A percentile compares a stretch with the other conserved stretches of the same genome.
These are phyloP conservation scores for Nycticorax nycticorax DNA, from an alignment of 2,113 vertebrate species.

Conservation along the genomic window DNA sequence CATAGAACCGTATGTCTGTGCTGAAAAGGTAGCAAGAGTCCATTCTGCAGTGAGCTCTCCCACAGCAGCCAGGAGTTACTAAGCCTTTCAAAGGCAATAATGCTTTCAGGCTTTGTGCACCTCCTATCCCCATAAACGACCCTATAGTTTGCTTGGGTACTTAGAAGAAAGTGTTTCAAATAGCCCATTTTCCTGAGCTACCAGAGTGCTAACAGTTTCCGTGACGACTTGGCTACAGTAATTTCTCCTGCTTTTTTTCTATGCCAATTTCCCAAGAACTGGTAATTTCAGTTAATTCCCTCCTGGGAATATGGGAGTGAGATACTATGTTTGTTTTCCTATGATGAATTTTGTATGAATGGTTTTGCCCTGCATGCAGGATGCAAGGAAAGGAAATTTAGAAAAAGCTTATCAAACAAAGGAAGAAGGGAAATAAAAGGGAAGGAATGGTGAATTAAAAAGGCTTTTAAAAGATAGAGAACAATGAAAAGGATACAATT, in stretches of 20 bases:
- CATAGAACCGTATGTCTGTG: background rate
- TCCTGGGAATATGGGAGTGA: conserved; percentile 4
- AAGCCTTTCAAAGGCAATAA: conserved; percentile 4
- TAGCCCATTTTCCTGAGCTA: conserved; percentile 12
- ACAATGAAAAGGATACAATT: background rate
- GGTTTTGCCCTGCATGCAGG: background rate
- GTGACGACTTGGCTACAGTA: conserved; percentile 11
- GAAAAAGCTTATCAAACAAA: conserved; percentile 1
- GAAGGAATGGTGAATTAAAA: background rate
- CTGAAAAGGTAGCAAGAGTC: background rate
- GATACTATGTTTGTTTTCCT: conserved; percentile 37
- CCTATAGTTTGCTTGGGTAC: background rate
- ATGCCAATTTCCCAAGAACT: conserved; percentile 11
- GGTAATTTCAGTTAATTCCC: conserved; percentile 44
- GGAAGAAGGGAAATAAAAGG: background rate
- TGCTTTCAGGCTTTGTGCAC: background rate
- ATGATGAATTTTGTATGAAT: conserved; percentile 40
- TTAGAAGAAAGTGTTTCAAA: conserved; percentile 42
- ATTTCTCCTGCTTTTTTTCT: background rate
- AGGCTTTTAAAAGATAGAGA: background rate
- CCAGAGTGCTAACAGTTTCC: conserved; percentile 13
- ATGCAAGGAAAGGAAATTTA: background rate
- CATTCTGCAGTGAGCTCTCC: background rate
- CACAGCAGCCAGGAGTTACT: background rate
- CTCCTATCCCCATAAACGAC: background rate